A percentile compares a stretch with the other conserved stretches of the same genome.
Evolutionary conservation across 2,113 vertebrate species (phyloP).

Genomic region (Heptranchias perlo): DNA sequence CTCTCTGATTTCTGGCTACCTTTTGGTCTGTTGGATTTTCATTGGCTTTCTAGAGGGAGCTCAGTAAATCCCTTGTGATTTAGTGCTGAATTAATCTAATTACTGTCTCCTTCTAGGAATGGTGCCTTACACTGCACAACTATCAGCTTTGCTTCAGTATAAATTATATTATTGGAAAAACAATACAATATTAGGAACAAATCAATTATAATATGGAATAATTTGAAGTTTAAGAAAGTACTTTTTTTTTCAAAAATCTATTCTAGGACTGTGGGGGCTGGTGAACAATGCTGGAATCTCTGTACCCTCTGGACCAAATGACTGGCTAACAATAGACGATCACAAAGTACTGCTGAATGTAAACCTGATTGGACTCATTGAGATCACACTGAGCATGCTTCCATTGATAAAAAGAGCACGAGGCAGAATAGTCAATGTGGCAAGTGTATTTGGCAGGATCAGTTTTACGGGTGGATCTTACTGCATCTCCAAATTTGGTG

Average conservation of each 20-base stretch:
- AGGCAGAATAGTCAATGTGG: conserved; percentile 66
- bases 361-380: conserved; percentile 63
- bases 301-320: conserved; percentile 52
- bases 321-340: conserved; percentile 63
- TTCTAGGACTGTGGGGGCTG: conserved; percentile 71
- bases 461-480: conserved; percentile 58
- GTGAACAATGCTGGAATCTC: conserved; percentile 70
- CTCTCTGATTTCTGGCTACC: too few relatives aligned
- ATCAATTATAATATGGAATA: background rate
- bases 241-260: background rate
- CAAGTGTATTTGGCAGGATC: conserved; percentile 63
- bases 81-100: background rate
- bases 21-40: too few relatives aligned
- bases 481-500: conserved; percentile 64
- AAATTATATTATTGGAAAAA: background rate
- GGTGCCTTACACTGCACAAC: background rate
- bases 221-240: too few relatives aligned
- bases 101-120: background rate
- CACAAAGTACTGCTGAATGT: conserved; percentile 59
- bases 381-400: conserved; percentile 64
- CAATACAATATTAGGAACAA: background rate
- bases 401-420: conserved; percentile 61
- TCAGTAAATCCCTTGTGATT: background rate
- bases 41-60: background rate
- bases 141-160: background rate